Conservation (phyloP, 1,140 invertebrate species). For the Schlechtendalia chinensis region DNA sequence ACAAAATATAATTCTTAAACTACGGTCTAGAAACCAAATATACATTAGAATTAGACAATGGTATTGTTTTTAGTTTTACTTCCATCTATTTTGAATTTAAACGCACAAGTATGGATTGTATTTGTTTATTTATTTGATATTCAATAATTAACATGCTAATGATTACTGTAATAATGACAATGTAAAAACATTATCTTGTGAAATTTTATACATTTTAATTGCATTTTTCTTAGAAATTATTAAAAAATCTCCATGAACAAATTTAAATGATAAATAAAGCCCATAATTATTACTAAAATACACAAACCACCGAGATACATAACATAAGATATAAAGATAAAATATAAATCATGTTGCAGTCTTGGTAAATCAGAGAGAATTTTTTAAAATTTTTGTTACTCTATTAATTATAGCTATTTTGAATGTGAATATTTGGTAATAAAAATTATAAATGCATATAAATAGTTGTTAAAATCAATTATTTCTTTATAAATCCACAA, state of each 20-base stretch:
- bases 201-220: background rate
- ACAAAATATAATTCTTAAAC: background rate
- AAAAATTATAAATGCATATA: too few relatives aligned
- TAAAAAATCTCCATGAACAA: background rate
- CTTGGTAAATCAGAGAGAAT: background rate
- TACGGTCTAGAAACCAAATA: background rate
- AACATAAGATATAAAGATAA: background rate
- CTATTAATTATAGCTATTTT: too few relatives aligned
- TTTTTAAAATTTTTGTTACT: background rate
- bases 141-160: constrained; percentile 13
- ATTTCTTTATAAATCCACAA: background rate
- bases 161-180: background rate
- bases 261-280: background rate
- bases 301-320: constrained; percentile 15
- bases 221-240: background rate
- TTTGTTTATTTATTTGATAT: background rate
- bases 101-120: background rate
- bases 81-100: background rate
- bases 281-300: background rate
- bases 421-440: too few relatives aligned
- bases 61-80: background rate
- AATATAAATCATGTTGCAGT: background rate
- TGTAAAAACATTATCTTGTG: background rate
- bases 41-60: background rate
- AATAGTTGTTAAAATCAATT: too few relatives aligned